These are phyloP conservation scores for Eristalis arbustorum DNA, from an alignment of 2,888 invertebrate genomes.

Conservation along the genomic window DNA sequence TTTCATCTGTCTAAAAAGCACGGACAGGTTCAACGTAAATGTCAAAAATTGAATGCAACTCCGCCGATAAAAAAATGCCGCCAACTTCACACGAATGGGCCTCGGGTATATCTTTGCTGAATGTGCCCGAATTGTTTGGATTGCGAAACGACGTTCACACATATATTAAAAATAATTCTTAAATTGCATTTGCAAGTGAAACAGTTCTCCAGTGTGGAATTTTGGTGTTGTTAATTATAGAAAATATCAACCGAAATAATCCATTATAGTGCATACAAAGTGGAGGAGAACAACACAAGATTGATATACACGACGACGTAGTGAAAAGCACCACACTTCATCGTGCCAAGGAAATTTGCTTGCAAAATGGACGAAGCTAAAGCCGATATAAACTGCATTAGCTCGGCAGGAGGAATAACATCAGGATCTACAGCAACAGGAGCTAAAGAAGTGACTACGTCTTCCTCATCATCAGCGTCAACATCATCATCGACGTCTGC, in stretches of 20 bases:
- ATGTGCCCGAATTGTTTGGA: conserved; percentile 71
- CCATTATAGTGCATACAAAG: conserved; percentile 37
- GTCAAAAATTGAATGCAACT: conserved; percentile 64
- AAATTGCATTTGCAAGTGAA: conserved; percentile 66
- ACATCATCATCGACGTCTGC: conserved; percentile 18
- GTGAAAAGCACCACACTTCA: conserved; percentile 69
- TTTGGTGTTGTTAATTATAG: conserved; percentile 29
- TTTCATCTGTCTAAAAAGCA: conserved; percentile 1
- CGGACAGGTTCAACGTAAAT: conserved; percentile 63
- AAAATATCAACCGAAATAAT: conserved; percentile 18
- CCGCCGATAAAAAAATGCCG: conserved; percentile 11
- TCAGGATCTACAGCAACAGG: conserved; percentile 26
- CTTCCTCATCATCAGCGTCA: conserved; percentile 29
- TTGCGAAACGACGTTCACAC: conserved; percentile 71
- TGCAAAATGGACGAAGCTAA: conserved; percentile 70
- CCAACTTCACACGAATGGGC: conserved; percentile 58
- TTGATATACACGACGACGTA: conserved; percentile 61
- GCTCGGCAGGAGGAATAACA: conserved; percentile 28
- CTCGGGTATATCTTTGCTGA: conserved; percentile 63
- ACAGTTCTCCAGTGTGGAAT: conserved; percentile 53
- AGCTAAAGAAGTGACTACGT: conserved; percentile 18
- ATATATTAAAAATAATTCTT: conserved; percentile 68
- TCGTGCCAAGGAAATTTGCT: conserved; percentile 63
- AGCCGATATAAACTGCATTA: conserved; percentile 59
- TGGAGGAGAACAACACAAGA: conserved; percentile 32